These are phyloP conservation scores for Apteryx owenii DNA, from an alignment of 2,113 vertebrate genomes.

Conservation along the genomic window DNA sequence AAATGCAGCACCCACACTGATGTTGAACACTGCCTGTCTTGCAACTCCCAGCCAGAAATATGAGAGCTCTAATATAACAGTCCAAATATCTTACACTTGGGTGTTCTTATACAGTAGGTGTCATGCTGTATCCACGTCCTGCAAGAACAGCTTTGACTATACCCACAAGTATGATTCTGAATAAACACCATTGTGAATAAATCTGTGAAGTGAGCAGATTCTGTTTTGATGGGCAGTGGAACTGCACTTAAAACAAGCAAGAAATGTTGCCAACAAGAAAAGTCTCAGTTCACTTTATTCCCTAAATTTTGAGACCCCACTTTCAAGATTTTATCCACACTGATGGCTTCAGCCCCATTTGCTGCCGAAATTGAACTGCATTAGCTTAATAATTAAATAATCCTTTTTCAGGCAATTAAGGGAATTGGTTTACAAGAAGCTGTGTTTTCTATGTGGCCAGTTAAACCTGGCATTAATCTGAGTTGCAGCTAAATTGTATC, in stretches of 20 bases:
- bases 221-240: background rate
- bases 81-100: background rate
- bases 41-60: background rate
- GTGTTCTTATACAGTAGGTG: background rate
- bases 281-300: background rate
- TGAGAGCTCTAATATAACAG: background rate
- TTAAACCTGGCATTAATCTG: constrained; percentile 24
- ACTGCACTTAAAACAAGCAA: background rate
- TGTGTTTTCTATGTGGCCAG: background rate
- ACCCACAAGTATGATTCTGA: background rate
- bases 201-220: background rate
- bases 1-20: background rate
- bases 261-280: background rate
- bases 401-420: constrained; percentile 29
- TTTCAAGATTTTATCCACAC: background rate
- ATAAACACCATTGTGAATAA: background rate
- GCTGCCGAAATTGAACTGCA: constrained; percentile 21
- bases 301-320: background rate
- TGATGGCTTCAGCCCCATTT: constrained; percentile 3
- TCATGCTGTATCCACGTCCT: background rate
- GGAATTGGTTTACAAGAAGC: constrained; percentile 32
- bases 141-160: background rate
- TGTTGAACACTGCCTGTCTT: background rate
- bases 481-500: constrained; percentile 30
- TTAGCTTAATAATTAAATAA: constrained; percentile 57